Evolutionary conservation across 2,113 vertebrate genomes (phyloP).

Genomic region (Syngnathus typhle): DNA sequence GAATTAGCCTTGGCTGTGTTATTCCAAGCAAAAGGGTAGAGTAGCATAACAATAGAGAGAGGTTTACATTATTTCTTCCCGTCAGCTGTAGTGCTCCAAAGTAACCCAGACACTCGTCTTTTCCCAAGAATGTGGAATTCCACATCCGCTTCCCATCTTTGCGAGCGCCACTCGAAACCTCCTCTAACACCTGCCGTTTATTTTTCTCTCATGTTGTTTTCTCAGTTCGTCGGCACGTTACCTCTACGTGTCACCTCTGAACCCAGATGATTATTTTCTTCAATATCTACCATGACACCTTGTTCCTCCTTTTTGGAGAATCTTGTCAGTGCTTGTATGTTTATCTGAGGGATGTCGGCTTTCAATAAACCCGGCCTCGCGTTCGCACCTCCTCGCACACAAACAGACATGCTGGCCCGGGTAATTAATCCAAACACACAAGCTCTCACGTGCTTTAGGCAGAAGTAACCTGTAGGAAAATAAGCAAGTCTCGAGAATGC

Average conservation of each 20-base stretch:
- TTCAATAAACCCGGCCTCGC: constrained; percentile 54
- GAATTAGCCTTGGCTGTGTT: constrained; percentile 47
- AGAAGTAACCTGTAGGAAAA: constrained; percentile 52
- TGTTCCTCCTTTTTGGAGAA: constrained; percentile 55
- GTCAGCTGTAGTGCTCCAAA: constrained; percentile 36
- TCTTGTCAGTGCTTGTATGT: constrained; percentile 57
- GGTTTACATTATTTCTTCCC: constrained; percentile 45
- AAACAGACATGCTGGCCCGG: constrained; percentile 34
- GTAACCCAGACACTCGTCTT: constrained; percentile 44
- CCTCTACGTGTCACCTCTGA: constrained; percentile 41
- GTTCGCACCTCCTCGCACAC: constrained; percentile 12
- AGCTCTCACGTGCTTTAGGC: constrained; percentile 37
- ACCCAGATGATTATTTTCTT: constrained; percentile 51
- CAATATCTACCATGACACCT: constrained; percentile 56
- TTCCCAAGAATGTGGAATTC: constrained; percentile 61
- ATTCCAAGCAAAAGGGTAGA: constrained; percentile 41
- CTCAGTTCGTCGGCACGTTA: constrained; percentile 34
- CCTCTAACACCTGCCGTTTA: constrained; percentile 68
- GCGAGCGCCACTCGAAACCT: constrained; percentile 64
- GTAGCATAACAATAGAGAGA: constrained; percentile 54
- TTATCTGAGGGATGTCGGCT: constrained; percentile 47
- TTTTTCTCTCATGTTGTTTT: constrained; percentile 56
- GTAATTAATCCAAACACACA: constrained; percentile 58
- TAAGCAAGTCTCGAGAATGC: constrained; percentile 48
- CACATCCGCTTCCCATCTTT: constrained; percentile 50